Base-by-base conservation (phyloP, 2,113 vertebrate species). In the Sardina pilchardus region DNA sequence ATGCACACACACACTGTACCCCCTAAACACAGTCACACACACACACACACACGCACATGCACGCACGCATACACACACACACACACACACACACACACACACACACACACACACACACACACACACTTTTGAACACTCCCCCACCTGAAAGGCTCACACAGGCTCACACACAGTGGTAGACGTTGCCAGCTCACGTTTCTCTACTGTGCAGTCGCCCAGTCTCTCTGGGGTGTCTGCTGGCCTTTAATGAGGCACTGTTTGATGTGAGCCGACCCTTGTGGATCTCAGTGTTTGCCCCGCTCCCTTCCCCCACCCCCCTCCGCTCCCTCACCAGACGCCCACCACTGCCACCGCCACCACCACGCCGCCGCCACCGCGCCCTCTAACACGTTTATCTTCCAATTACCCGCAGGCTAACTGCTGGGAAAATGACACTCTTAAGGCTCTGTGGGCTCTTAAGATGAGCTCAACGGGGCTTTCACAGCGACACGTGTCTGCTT, bases 321-420 rank as follows among this genome's bases (percentile, higher is more conserved):
- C 12, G 10, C 26, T 78, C 71, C 14, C 34, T 78, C 30, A 36
- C 30, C 12, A 30, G n/a, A 26, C 63, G 9, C 7, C 24, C 53
- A 42, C 2, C 39, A 42, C 39, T 42, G 39, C 39, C 4, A 0
- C 1, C 0, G 39, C 39, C 39, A 42, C 56, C 50, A n/a, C n/a
- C n/a, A n/a, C n/a, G n/a, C n/a, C 4, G 1, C 1, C 0, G 39
- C 39, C 39, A 42, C 56, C 50, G 85, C 63, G n/a, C 71, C 3
- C 44, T 85, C 82, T 47, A 16, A 21, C 1, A 19, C 36, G 36
- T 26, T 80, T n/a, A 42, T 50, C 36, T 44, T 17, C 80, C 85
- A 90, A 88, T 89, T 88, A 86, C 34, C 48, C 30, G 44, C 30
- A n/a, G 30, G 44, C 82, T 81, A 56, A 86, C 44, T 82, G 78